Evolutionary conservation across 2,888 invertebrate species (phyloP), one percentile per base, ranked within the genome.

Genomic region (Lacanobia wlatinum): DNA sequence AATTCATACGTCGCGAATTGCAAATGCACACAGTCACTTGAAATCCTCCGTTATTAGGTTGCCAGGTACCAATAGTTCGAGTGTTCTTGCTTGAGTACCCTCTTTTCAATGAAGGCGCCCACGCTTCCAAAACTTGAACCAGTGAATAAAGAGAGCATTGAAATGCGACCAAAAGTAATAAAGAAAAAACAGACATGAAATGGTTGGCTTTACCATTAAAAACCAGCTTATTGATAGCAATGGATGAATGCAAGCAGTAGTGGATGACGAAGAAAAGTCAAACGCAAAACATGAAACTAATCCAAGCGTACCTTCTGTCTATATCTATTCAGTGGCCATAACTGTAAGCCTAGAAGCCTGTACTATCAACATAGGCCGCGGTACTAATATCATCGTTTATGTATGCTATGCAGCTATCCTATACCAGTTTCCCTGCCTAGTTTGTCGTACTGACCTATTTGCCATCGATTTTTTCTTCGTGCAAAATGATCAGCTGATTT

Each of bases 261-360:
- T 2, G 16, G 8, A 70, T 50, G 14, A 50, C n/a, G 14, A 60
- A 14, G 16, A 34, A 28, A 23, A 23, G 2, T n/a, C 34, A 23
- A n/a, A 59, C 0, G 18, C 14, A 21, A 21, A 56, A 38, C 14
- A 38, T n/a, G 5, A 70, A 78, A 7, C 5, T 2, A 60, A 55
- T 21, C 5, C 14, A 55, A 40, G 5, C 3, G 1, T 46, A 48
- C 53, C 52, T 70, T 70, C 66, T 70, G 74, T 7, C 21, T 12
- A 40, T 61, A 50, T 40, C 23, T 67, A 56, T 53, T 50, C 34
- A 61, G 23, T 78, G 69, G 0, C 3, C 59, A 60, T 84, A 84
- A 84, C 85, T 83, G 85, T 83, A 78, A 61, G 60, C 16, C 59
- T 58, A 71, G 72, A 76, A 78, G 73, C 78, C 72, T 69, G 73